Evolutionary conservation across 2,113 vertebrate genomes (phyloP), one percentile per base, ranked within the genome.

Genomic region (Muntiacus muntjak): DNA sequence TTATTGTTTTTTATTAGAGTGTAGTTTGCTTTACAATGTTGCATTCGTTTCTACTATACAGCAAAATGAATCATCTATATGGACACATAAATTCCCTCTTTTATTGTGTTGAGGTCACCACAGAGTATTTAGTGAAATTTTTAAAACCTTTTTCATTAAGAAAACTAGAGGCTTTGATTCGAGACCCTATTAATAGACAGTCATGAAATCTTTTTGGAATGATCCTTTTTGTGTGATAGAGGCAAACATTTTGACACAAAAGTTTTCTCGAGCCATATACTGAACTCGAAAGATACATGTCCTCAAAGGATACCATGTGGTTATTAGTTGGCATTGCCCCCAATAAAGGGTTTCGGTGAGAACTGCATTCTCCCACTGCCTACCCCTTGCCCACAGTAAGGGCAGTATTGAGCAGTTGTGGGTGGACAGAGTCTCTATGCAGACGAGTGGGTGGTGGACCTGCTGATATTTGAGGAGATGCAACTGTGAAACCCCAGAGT

Each of bases 201-300:
- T 76, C 50, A 19, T 7, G 50, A 78, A 76, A 58, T 5, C 2
- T 17, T 57, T 91, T 60, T 78, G 21, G 54, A 98, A 30, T 40
- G 45, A 28, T 86, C 33, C 64, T 86, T 90, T 55, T 23, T 40
- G 36, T 7, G 7, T 36, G 17, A 40, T 26, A 40, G 58, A 85
- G 87, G 79, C 45, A 76, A 89, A 81, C 40, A 17, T 36, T 93
- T 92, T 97, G 95, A 94, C 36, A 36, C 16, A 30, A 8, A 62
- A 45, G 21, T 86, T 71, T 82, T 58, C 43, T 40, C 26, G 2
- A 94, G 21, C 23, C 33, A 52, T 11, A 30, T 3, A 13, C 76
- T 95, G 76, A 91, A 55, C 25, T 74, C 54, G 30, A 16, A 87
- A 88, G 91, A 74, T 9, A 52, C 40, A 92, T 64, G 40, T 45